Conservation (phyloP, 2,888 invertebrate genomes). For the Eupithecia vulgata region DNA sequence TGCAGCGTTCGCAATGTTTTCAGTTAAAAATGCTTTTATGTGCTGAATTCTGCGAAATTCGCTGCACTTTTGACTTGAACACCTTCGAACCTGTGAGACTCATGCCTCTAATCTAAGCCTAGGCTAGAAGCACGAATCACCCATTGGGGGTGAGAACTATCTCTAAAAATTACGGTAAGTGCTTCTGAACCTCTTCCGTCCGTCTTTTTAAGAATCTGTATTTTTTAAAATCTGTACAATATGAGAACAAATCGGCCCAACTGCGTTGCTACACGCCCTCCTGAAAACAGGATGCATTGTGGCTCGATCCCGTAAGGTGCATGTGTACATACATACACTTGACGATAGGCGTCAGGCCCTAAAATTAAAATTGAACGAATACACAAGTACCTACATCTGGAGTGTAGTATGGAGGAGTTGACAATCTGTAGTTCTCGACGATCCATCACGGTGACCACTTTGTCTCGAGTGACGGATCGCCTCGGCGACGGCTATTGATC, state of each 20-base stretch:
- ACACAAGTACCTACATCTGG: neutral
- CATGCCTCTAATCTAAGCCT: neutral
- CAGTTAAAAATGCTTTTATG: neutral
- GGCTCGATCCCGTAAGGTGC: neutral
- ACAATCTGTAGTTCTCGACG: neutral
- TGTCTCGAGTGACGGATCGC: constrained; percentile 1
- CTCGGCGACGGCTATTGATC: neutral
- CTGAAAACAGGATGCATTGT: neutral
- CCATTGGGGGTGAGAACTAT: neutral
- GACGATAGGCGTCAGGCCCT: neutral
- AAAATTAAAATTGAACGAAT: neutral
- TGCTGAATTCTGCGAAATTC: neutral
- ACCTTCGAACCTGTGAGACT: neutral
- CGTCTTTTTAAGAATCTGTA: neutral
- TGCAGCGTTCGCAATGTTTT: neutral
- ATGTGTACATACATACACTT: neutral
- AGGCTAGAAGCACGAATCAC: neutral
- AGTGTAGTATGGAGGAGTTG: neutral
- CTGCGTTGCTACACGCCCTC: neutral
- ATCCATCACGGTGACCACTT: constrained; percentile 7
- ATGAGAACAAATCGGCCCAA: neutral
- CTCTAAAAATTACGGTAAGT: neutral
- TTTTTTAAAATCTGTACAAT: neutral
- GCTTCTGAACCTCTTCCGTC: neutral
- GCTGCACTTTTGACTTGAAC: neutral